Conservation (phyloP, 2,797 vertebrate species). For the Podarcis siculus region DNA sequence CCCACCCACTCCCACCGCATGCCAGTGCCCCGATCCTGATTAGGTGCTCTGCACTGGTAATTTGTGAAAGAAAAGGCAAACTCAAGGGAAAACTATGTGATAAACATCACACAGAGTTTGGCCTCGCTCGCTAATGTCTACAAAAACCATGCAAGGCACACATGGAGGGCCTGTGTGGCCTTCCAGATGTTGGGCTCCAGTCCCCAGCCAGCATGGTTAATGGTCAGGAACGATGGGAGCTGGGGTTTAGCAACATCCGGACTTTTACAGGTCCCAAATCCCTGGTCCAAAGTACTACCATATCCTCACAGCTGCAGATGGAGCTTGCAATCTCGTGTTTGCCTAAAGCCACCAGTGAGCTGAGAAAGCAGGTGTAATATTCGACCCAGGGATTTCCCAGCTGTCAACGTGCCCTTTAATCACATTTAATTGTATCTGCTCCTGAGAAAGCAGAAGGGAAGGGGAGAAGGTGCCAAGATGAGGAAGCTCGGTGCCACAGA, state of each 20-base stretch:
- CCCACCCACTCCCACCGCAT: no score
- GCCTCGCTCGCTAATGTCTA: no score
- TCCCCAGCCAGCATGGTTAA: neutral
- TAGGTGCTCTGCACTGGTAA: no score
- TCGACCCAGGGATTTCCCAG: neutral
- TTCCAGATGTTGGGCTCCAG: neutral
- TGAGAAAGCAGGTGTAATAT: neutral
- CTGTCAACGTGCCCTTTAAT: neutral
- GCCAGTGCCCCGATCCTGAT: no score
- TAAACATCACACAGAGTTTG: no score
- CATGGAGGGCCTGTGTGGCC: no score
- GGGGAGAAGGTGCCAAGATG: neutral
- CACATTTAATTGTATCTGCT: neutral
- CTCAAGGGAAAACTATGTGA: no score
- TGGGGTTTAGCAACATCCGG: no score
- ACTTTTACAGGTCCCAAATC: neutral
- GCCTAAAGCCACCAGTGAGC: neutral
- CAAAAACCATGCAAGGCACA: no score
- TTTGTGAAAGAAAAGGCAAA: no score
- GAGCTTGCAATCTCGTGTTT: neutral
- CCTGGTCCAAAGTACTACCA: neutral
- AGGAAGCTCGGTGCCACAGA: neutral
- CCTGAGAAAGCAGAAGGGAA: neutral
- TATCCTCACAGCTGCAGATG: neutral
- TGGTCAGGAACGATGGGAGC: neutral